Evolutionary conservation across 2,113 vertebrate genomes (phyloP).

Genomic region (Myrmophylax atrothorax): DNA sequence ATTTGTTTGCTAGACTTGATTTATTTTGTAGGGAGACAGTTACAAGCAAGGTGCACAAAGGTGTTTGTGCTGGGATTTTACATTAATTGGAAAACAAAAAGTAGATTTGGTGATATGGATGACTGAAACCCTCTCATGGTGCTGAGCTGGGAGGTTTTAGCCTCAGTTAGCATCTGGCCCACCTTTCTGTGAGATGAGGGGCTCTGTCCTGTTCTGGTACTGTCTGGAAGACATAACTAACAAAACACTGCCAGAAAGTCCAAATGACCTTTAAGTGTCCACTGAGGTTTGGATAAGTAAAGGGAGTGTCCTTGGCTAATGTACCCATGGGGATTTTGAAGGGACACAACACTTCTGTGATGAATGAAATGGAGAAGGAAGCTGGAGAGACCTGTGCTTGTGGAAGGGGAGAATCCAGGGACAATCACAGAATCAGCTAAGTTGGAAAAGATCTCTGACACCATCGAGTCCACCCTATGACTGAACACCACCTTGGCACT

Average conservation of each 20-base stretch:
- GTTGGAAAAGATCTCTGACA: not conserved
- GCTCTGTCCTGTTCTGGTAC: not conserved
- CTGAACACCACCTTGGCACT: not conserved
- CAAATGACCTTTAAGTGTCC: not conserved
- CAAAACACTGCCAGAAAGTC: not conserved
- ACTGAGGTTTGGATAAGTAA: not conserved
- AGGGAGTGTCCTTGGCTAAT: not conserved
- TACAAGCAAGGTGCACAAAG: not conserved
- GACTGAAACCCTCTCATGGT: not conserved
- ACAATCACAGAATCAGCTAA: not conserved
- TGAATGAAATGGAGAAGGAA: not conserved
- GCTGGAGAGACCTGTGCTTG: not conserved
- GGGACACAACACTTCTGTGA: not conserved
- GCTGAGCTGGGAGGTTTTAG: not conserved
- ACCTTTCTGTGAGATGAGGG: not conserved
- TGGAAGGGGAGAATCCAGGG: not conserved
- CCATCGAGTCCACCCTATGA: rapidly evolving
- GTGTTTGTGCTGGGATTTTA: not conserved
- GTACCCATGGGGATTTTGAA: not conserved
- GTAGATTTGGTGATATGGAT: not conserved
- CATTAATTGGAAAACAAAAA: not conserved
- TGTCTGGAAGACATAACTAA: not conserved
- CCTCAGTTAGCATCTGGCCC: not conserved
- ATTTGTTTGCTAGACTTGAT: not conserved
- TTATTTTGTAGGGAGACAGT: not conserved